Conservation (phyloP, 2,888 invertebrate genomes). For the Uloborus plumipes region DNA sequence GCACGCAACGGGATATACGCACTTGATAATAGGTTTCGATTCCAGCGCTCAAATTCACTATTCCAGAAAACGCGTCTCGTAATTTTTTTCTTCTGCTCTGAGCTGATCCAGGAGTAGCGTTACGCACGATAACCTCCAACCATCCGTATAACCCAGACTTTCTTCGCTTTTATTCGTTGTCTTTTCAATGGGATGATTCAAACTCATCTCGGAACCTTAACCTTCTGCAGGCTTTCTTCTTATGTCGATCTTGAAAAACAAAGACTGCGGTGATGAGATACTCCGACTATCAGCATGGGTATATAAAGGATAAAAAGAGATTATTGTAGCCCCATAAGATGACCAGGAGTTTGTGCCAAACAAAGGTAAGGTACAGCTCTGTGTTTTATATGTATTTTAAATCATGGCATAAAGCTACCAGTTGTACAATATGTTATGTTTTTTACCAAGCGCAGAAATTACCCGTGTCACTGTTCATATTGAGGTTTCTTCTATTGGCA, state of each 20-base stretch:
- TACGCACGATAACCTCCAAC: constrained; percentile 23
- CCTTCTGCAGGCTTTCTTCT: constrained; percentile 16
- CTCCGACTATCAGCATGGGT: background rate
- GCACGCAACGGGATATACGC: no score
- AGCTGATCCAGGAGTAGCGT: background rate
- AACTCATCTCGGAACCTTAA: no score
- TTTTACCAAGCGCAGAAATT: background rate
- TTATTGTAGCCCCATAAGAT: constrained; percentile 12
- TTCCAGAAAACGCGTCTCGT: no score
- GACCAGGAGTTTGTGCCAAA: background rate
- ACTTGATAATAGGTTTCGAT: no score
- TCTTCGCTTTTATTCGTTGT: background rate
- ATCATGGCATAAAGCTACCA: no score
- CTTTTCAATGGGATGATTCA: no score
- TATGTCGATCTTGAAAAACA: constrained; percentile 6
- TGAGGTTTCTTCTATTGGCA: no score
- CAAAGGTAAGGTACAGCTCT: background rate
- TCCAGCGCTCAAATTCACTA: no score
- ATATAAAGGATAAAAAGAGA: background rate
- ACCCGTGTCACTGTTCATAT: background rate
- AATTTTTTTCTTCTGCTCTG: no score
- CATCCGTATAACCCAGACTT: constrained; percentile 45
- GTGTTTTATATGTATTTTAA: background rate
- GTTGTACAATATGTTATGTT: background rate
- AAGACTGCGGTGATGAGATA: constrained; percentile 5